Conservation (phyloP, 2,797 vertebrate species). For the Carduelis carduelis region DNA sequence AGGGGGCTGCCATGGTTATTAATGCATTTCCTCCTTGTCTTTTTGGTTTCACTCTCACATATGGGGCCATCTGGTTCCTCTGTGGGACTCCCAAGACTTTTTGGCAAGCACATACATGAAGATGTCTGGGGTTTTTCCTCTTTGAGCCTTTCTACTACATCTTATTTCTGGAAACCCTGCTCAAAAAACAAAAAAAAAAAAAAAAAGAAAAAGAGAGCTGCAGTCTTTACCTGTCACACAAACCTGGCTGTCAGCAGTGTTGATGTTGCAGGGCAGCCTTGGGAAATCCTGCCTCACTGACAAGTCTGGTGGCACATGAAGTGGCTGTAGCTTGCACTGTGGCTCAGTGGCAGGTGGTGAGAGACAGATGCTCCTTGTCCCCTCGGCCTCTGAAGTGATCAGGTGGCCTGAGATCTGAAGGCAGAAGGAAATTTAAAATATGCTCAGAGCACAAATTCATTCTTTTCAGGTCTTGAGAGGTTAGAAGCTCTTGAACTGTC, state of each 20-base stretch:
- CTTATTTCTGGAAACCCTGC: not conserved
- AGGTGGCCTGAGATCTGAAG: not conserved
- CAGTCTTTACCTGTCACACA: not conserved
- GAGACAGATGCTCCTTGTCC: slow-evolving; percentile 19
- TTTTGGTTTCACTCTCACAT: not conserved
- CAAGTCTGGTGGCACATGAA: not conserved
- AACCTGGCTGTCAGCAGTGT: accelerated
- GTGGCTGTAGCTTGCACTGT: not conserved
- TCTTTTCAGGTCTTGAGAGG: not conserved
- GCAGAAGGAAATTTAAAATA: not conserved
- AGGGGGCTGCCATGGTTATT: not conserved
- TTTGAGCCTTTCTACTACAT: not conserved
- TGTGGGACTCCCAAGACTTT: slow-evolving; percentile 37
- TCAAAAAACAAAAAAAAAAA: not conserved
- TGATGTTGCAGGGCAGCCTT: accelerated
- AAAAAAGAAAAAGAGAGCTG: not conserved
- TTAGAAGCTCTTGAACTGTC: not conserved
- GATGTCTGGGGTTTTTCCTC: slow-evolving; percentile 17
- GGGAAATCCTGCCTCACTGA: not conserved
- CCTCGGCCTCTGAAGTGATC: not conserved
- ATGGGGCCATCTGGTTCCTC: slow-evolving; percentile 59
- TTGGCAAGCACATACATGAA: not conserved
- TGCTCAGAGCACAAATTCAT: not conserved
- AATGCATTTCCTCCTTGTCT: not conserved
- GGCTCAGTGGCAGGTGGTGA: not conserved